Conservation (phyloP, 1,140 invertebrate species). For the Eueides isabella region DNA sequence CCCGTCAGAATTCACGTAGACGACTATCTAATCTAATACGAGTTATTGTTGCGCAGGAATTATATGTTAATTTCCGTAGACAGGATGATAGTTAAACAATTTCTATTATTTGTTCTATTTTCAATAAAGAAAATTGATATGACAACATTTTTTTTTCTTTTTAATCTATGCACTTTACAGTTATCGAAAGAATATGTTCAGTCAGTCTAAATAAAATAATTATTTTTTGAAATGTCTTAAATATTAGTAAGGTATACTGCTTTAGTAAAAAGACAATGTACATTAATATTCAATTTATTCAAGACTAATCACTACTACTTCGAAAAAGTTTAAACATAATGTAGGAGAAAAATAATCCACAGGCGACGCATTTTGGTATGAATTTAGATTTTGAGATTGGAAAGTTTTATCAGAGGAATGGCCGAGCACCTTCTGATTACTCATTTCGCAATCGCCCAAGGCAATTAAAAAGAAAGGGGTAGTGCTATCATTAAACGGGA, state of each 20-base stretch:
- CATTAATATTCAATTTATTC: too few relatives aligned
- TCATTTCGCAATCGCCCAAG: slow-evolving; percentile 78
- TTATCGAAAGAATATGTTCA: too few relatives aligned
- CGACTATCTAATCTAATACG: slow-evolving; percentile 65
- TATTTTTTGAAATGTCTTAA: too few relatives aligned
- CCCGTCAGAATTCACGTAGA: slow-evolving; percentile 65
- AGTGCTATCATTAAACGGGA: slow-evolving; percentile 79
- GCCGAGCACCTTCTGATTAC: slow-evolving; percentile 75
- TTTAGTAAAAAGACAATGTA: too few relatives aligned
- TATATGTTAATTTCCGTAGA: slow-evolving; percentile 70
- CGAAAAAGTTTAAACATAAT: neutral
- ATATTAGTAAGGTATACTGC: too few relatives aligned
- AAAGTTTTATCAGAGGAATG: slow-evolving; percentile 70
- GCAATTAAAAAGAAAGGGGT: slow-evolving; percentile 82
- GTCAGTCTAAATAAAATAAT: too few relatives aligned
- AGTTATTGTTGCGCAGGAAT: slow-evolving; percentile 71
- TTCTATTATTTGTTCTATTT: neutral
- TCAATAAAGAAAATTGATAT: neutral
- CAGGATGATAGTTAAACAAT: neutral
- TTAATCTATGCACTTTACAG: neutral
- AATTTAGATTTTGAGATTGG: slow-evolving; percentile 55
- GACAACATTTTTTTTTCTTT: neutral
- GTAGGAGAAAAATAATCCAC: neutral
- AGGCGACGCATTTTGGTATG: slow-evolving; percentile 37
- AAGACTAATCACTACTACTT: neutral